Conservation (phyloP, 2,797 vertebrate genomes). For the Scolopax bukidnonensis region DNA sequence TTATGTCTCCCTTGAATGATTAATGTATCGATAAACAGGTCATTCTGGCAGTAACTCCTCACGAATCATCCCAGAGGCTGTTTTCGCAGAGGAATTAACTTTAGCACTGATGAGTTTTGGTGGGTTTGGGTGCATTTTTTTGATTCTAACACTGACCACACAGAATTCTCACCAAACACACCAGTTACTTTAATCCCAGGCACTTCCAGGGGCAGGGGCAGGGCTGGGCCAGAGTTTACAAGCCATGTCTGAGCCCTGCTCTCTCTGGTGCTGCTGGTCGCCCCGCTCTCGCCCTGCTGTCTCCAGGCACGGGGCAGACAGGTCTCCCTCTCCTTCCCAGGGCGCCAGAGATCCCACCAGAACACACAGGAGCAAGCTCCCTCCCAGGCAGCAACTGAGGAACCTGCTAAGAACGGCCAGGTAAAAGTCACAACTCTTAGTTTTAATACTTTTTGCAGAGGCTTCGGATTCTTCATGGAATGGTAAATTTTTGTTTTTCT, state of each 20-base stretch:
- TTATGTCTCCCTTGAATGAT: neutral
- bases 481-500: neutral
- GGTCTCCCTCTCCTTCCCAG: neutral
- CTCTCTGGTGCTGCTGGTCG: neutral
- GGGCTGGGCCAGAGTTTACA: neutral
- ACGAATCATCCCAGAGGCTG: fast-evolving
- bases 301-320: fast-evolving
- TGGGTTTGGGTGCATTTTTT: neutral
- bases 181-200: neutral
- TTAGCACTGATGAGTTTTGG: neutral
- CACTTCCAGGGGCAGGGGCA: neutral
- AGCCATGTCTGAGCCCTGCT: fast-evolving
- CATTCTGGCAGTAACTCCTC: neutral
- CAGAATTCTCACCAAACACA: neutral
- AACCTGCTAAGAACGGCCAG: neutral
- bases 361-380: neutral
- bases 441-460: neutral
- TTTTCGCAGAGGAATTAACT: neutral
- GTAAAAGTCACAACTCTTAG: neutral
- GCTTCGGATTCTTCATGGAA: neutral
- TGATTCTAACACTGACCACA: neutral
- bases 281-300: neutral
- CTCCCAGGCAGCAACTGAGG: neutral
- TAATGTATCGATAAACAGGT: neutral
- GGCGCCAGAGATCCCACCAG: neutral